Conservation (phyloP, 2,888 invertebrate genomes). For the Notodonta ziczac region DNA sequence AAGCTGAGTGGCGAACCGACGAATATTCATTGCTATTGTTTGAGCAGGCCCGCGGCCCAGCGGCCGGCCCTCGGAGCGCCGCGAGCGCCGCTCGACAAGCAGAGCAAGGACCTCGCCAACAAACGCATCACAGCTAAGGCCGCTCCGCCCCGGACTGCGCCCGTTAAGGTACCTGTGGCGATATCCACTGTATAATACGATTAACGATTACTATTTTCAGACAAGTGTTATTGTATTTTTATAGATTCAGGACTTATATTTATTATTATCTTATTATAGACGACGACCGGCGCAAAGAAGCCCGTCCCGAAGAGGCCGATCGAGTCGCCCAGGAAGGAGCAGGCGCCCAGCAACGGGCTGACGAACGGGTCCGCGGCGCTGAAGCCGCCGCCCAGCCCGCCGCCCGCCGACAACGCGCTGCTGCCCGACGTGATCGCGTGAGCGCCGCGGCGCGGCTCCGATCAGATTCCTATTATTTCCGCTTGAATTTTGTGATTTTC, state of each 20-base stretch:
- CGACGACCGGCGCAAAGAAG: constrained; percentile 57
- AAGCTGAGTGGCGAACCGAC: no score
- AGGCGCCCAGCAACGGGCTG: constrained; percentile 37
- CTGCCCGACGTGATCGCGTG: constrained; percentile 81
- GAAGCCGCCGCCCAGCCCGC: constrained; percentile 82
- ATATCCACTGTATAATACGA: background rate
- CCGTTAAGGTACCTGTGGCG: constrained; percentile 57
- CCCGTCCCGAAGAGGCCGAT: constrained; percentile 47
- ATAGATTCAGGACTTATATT: background rate
- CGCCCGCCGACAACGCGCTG: constrained; percentile 68
- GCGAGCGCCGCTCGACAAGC: constrained; percentile 76
- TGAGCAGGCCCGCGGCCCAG: constrained; percentile 52
- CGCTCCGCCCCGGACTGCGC: constrained; percentile 73
- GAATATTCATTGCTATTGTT: background rate
- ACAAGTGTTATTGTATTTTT: no score
- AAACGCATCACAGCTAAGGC: constrained; percentile 86
- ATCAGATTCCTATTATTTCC: constrained; percentile 80
- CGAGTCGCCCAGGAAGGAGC: constrained; percentile 36
- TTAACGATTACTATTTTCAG: no score
- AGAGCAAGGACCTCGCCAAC: constrained; percentile 88
- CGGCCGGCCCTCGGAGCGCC: constrained; percentile 45
- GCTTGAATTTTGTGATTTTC: constrained; percentile 84
- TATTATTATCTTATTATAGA: constrained; percentile 41
- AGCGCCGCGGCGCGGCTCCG: constrained; percentile 32
- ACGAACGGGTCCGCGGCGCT: constrained; percentile 50